Conservation (phyloP, 2,888 invertebrate genomes). For the Eremobia ochroleuca region DNA sequence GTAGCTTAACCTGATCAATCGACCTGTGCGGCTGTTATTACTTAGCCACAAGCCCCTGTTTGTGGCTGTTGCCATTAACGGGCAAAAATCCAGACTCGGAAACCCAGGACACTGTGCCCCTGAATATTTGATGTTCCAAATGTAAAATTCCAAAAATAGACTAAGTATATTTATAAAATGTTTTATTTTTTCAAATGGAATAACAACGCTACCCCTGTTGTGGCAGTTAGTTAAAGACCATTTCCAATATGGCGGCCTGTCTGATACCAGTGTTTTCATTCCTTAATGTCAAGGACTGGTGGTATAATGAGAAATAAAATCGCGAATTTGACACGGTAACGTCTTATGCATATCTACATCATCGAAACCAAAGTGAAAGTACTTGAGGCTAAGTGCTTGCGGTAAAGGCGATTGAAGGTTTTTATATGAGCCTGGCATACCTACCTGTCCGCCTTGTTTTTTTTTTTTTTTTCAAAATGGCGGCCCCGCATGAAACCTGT, state of each 20-base stretch:
- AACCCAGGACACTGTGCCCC: no score
- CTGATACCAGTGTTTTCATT: neutral
- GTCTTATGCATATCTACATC: neutral
- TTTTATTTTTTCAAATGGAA: neutral
- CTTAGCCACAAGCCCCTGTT: no score
- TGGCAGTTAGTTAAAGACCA: slow-evolving; percentile 4
- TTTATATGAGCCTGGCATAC: no score
- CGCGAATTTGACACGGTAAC: neutral
- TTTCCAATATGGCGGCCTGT: slow-evolving; percentile 8
- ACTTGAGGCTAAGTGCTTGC: neutral
- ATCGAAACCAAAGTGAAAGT: neutral
- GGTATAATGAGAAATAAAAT: neutral
- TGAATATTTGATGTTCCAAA: neutral
- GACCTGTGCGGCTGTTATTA: no score
- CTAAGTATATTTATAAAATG: no score
- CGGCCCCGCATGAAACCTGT: no score
- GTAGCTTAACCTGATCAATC: no score
- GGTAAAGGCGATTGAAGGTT: neutral
- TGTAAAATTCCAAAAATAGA: neutral
- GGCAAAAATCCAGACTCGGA: neutral
- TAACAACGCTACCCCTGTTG: neutral
- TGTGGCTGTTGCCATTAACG: no score
- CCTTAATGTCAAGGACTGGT: slow-evolving; percentile 34
- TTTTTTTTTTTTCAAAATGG: no score
- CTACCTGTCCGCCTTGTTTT: no score